Conservation (phyloP, 2,797 vertebrate genomes). For the Sebastes umbrosus region DNA sequence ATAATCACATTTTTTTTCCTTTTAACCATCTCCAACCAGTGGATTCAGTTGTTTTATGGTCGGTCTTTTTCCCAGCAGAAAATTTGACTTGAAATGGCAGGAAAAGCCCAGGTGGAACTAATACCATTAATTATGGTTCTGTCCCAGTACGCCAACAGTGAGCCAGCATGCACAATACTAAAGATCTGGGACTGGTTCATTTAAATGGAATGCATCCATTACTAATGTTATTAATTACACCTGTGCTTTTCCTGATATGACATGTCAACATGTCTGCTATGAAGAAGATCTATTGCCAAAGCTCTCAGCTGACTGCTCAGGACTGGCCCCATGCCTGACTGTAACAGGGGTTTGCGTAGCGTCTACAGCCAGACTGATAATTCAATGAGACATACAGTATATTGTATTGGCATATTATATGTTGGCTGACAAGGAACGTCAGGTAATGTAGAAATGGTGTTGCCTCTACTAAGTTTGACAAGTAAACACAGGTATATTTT, state of each 20-base stretch:
- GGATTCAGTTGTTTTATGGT: neutral
- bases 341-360: neutral
- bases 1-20: neutral
- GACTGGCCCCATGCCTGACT: neutral
- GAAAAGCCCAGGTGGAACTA: slow-evolving; percentile 1
- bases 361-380: neutral
- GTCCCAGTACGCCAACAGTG: neutral
- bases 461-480: neutral
- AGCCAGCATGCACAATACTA: neutral
- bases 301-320: neutral
- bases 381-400: neutral
- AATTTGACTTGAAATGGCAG: neutral
- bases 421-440: neutral
- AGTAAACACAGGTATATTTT: too few relatives aligned
- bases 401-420: neutral
- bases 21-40: too few relatives aligned
- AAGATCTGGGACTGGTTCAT: neutral
- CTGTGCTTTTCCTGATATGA: neutral
- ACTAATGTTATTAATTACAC: slow-evolving; percentile 11
- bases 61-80: neutral
- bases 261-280: neutral
- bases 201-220: neutral
- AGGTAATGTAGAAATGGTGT: neutral
- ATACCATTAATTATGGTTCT: neutral
- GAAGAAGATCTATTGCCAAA: neutral